A percentile compares a stretch with the other conserved stretches of the same genome.
phyloP scores from a whole-genome alignment of 2,797 vertebrate genomes.

The Sebastes alutus region DNA sequence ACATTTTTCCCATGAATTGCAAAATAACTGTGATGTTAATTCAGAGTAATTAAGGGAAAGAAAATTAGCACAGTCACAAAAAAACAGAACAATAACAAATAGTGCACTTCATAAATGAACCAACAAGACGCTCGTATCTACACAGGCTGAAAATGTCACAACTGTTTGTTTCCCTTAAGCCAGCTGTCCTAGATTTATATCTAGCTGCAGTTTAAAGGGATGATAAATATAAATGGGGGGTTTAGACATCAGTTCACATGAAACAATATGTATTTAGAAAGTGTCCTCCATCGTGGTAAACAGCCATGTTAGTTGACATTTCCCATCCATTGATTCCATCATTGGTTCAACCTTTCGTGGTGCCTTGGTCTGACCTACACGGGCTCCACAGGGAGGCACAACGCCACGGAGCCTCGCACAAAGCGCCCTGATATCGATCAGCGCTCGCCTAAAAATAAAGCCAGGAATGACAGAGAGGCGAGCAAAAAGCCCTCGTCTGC shows the following conservation, averaged over 20 bases:
- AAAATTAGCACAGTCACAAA: constrained; percentile 12
- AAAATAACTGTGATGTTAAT: constrained; percentile 4
- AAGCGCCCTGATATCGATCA: constrained; percentile 68
- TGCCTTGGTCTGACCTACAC: constrained; percentile 70
- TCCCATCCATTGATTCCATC: constrained; percentile 76
- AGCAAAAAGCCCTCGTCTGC: constrained; percentile 52
- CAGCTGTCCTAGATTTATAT: constrained; percentile 9
- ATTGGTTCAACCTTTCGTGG: constrained; percentile 73
- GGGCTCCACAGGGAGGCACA: constrained; percentile 53
- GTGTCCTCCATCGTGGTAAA: constrained; percentile 49
- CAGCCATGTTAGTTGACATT: constrained; percentile 74
- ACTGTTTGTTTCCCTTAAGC: not conserved
- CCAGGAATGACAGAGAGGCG: constrained; percentile 34
- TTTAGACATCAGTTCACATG: constrained; percentile 24
- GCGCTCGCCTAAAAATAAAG: constrained; percentile 70
- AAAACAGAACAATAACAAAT: not conserved
- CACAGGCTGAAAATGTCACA: constrained; percentile 23
- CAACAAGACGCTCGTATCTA: too few relatives aligned
- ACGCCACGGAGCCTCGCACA: constrained; percentile 55
- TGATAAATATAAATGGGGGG: constrained; percentile 9
- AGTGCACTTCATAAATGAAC: not conserved
- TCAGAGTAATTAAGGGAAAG: constrained; percentile 1
- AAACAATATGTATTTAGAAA: constrained; percentile 36
- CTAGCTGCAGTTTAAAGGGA: not conserved
- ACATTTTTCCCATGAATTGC: not conserved